phyloP scores from a whole-genome alignment of 2,888 invertebrate species.

The Anagyrus pseudococci region DNA sequence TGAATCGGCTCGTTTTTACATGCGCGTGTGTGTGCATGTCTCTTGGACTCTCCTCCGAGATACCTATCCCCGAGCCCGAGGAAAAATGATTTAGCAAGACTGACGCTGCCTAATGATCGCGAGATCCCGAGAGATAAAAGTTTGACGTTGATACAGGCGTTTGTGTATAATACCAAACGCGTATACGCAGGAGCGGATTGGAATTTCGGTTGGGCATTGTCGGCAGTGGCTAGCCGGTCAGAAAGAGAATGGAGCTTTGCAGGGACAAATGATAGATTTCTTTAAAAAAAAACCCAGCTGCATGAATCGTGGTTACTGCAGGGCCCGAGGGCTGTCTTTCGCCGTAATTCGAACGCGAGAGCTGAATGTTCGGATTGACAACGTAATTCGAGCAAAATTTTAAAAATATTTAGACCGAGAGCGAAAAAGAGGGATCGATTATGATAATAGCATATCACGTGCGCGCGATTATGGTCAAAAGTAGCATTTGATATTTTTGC shows the following conservation, averaged over 20 bases:
- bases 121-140: conserved; percentile 3
- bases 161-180: too few species aligned
- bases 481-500: too few species aligned
- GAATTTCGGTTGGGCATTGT: too few species aligned
- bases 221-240: too few species aligned
- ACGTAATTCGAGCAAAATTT: conserved; percentile 17
- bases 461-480: too few species aligned
- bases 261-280: conserved; percentile 33
- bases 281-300: conserved; percentile 5
- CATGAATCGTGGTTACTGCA: conserved; percentile 4
- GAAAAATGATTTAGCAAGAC: conserved; percentile 24
- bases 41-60: neutral
- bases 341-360: neutral
- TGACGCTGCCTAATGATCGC: conserved; percentile 10
- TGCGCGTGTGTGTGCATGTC: conserved; percentile 7
- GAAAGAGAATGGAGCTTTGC: too few species aligned
- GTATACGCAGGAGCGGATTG: too few species aligned
- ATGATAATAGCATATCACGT: too few species aligned
- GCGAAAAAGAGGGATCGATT: too few species aligned
- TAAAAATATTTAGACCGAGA: too few species aligned
- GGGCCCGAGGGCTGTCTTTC: neutral
- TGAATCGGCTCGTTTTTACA: conserved; percentile 13
- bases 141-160: too few species aligned
- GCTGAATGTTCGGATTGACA: neutral
- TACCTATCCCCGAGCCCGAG: conserved; percentile 10